Evolutionary conservation across 2,797 vertebrate genomes (phyloP).

Genomic region (Cirrhinus molitorella): DNA sequence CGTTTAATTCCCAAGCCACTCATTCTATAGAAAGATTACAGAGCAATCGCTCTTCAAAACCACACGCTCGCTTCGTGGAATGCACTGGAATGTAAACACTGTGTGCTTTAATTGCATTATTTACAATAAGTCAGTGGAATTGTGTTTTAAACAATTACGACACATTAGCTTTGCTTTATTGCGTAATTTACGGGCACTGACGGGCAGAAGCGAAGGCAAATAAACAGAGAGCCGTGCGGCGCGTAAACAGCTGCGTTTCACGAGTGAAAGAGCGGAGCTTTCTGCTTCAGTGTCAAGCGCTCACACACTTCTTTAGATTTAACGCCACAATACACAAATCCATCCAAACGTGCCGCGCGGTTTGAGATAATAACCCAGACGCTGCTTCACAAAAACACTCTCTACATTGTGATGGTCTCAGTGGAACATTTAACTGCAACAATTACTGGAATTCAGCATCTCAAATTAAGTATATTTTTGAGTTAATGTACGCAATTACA

Average conservation of each 20-base stretch:
- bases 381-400: too few relatives aligned
- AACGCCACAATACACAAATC: slow-evolving; percentile 7
- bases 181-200: background rate
- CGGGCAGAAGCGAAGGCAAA: background rate
- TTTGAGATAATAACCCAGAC: slow-evolving; percentile 28
- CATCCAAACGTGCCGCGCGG: background rate
- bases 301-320: background rate
- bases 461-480: background rate
- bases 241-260: background rate
- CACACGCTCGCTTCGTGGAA: background rate
- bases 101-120: background rate
- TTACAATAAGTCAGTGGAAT: slow-evolving; percentile 2
- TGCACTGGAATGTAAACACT: background rate
- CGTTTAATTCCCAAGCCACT: background rate
- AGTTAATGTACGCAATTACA: background rate
- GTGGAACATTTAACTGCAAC: slow-evolving; percentile 37
- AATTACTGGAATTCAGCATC: slow-evolving; percentile 1
- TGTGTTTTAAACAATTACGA: background rate
- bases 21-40: background rate
- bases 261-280: background rate
- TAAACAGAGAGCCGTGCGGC: background rate
- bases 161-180: background rate
- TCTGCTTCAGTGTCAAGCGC: background rate
- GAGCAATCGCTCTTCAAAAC: background rate
- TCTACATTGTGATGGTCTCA: background rate